Conservation (phyloP, 1,140 invertebrate genomes). For the Capitella teleta region DNA sequence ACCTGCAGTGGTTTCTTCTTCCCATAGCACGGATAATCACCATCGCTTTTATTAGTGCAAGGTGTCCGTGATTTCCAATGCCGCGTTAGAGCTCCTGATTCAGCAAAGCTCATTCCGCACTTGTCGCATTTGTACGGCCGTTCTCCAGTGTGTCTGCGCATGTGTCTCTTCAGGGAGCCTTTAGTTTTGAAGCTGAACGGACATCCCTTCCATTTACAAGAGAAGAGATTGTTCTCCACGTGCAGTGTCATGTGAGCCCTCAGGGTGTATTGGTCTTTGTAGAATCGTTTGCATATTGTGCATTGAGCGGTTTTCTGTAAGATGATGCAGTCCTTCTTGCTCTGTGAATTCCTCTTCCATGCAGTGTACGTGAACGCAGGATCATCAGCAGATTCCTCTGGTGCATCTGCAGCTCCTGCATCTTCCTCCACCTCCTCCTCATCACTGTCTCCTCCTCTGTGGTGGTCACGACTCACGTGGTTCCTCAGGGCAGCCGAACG, state of each 20-base stretch:
- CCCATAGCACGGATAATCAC: conserved; percentile 32
- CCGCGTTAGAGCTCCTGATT: conserved; percentile 35
- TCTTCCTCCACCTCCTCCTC: too few relatives aligned
- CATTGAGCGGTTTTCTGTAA: too few relatives aligned
- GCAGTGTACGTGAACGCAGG: too few relatives aligned
- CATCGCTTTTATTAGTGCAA: conserved; percentile 29
- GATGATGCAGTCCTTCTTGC: too few relatives aligned
- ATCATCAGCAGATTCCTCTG: too few relatives aligned
- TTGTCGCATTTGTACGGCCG: conserved; percentile 31
- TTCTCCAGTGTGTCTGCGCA: conserved; percentile 37
- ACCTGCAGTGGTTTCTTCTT: conserved; percentile 13
- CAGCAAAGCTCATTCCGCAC: conserved; percentile 32
- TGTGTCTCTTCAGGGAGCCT: conserved; percentile 33
- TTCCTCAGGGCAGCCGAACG: neutral
- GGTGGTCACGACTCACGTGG: neutral
- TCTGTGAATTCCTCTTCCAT: too few relatives aligned
- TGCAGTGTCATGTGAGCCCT: conserved; percentile 33
- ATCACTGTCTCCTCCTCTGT: too few relatives aligned
- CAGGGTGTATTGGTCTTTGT: conserved; percentile 13
- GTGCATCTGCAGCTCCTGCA: too few relatives aligned
- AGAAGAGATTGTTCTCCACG: conserved; percentile 23
- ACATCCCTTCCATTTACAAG: conserved; percentile 26
- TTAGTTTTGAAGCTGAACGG: conserved; percentile 38
- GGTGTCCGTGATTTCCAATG: conserved; percentile 32
- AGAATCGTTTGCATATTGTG: too few relatives aligned